Evolutionary conservation across 2,797 vertebrate genomes (phyloP), one percentile per base, ranked within the genome.

Genomic region (Anguilla megastoma): DNA sequence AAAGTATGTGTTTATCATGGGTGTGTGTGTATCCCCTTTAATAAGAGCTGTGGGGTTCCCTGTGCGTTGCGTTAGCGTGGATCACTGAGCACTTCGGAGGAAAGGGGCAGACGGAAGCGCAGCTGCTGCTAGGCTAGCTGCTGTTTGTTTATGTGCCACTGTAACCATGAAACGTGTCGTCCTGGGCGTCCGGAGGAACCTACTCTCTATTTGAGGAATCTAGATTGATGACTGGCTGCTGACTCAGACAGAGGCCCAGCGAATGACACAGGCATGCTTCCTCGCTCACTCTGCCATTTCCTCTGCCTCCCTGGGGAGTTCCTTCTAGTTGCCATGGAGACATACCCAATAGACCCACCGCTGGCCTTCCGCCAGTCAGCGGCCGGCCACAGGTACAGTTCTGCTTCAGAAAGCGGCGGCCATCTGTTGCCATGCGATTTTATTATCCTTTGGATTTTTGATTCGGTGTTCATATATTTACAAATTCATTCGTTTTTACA

Each of bases 311-410:
- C 18, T 56, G 79, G 82, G 41, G 82, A 82, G 58, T 52, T 86
- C 63, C 86, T 54, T 89, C 63, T 76, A 0, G 85, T 89, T 84
- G 45, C 54, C 86, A 86, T 76, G 27, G 0, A 48, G 36, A 90
- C 58, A 0, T 27, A 14, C 33, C 3, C 16, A 66, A 56, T 84
- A 84, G 86, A 74, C 86, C 58, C 79, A 82, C 56, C 8, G 58
- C 12, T 50, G 45, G 21, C 24, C 18, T 18, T 50, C 79, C 2
- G 79, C 79, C 45, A 82, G 45, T 9, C 79, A 24, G 79, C n/a
- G 79, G 79, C 50, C 45, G n/a, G 79, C 79, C 79, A n/a, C 79
- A 60, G 86, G 41, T 45, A 88, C 9, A 27, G 71, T 74, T 30
- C 21, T 9, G 12, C 50, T 71, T 45, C 3, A 24, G 63, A 84